These are phyloP conservation scores for Rhinopomastus cyanomelas DNA, from an alignment of 2,113 vertebrate genomes.

Conservation along the genomic window DNA sequence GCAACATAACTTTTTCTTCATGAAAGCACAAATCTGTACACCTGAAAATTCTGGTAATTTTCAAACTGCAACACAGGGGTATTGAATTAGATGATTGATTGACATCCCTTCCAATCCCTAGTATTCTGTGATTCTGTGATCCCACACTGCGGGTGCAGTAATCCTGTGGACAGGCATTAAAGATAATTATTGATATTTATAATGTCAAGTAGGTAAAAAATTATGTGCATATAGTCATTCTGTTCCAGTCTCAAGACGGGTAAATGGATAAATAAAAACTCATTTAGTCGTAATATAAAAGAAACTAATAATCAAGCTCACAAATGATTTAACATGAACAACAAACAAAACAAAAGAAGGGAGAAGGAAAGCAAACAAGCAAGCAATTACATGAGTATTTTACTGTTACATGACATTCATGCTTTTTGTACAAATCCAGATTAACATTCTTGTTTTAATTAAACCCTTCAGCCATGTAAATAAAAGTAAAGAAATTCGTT, in stretches of 20 bases:
- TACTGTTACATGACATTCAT: neutral
- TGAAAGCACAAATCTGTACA: too few species aligned
- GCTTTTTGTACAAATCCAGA: conserved; percentile 6
- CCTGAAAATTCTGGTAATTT: too few species aligned
- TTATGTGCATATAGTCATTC: neutral
- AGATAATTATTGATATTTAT: neutral
- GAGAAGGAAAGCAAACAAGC: neutral
- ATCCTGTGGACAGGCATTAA: neutral
- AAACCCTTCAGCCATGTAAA: conserved; percentile 15
- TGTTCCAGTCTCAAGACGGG: neutral
- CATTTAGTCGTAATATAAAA: neutral
- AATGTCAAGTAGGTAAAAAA: neutral
- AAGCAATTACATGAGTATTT: neutral
- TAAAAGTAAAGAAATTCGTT: neutral
- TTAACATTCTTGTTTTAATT: conserved; percentile 24
- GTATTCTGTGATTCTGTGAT: too few species aligned
- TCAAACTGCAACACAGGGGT: too few species aligned
- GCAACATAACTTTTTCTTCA: too few species aligned
- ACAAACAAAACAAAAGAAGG: neutral
- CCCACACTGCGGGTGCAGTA: too few species aligned
- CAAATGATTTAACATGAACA: neutral
- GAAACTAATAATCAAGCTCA: neutral
- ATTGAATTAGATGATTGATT: too few species aligned
- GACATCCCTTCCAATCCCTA: too few species aligned
- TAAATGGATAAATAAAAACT: neutral